phyloP scores from a whole-genome alignment of 2,113 vertebrate genomes.

The Proteles cristata region DNA sequence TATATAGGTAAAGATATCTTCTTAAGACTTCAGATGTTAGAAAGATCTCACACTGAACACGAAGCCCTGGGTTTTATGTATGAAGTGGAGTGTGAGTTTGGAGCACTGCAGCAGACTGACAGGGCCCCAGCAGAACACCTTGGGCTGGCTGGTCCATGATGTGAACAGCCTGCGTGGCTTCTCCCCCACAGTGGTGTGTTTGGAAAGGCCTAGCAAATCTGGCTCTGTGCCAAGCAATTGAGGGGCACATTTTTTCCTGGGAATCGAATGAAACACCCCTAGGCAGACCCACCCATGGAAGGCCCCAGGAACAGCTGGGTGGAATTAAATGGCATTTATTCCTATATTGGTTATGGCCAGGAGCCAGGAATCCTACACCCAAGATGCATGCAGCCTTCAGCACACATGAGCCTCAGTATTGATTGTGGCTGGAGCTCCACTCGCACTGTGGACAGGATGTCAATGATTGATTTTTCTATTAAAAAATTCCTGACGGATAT shows the following conservation, averaged over 20 bases:
- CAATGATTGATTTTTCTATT: constrained; percentile 63
- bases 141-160: not conserved
- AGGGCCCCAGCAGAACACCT: not conserved
- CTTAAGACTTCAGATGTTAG: not conserved
- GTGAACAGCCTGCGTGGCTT: not conserved
- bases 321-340: constrained; percentile 75
- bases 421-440: not conserved
- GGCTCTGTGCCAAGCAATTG: constrained; percentile 44
- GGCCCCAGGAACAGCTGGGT: constrained; percentile 72
- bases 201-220: constrained; percentile 27
- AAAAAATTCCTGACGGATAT: constrained; percentile 43
- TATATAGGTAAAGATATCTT: constrained; percentile 17
- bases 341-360: constrained; percentile 64
- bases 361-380: constrained; percentile 58
- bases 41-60: not conserved
- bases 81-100: not conserved
- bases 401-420: not conserved
- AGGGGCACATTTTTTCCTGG: constrained; percentile 58
- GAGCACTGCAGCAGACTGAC: not conserved
- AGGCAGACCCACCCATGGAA: constrained; percentile 45
- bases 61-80: not conserved
- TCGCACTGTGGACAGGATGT: not conserved
- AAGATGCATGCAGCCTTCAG: not conserved
- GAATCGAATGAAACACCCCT: constrained; percentile 66
- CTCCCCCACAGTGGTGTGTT: not conserved